A percentile compares a stretch with the other conserved stretches of the same genome.
These are phyloP conservation scores for Pipistrellus nathusii DNA, from an alignment of 2,797 vertebrate genomes.

Conservation along the genomic window DNA sequence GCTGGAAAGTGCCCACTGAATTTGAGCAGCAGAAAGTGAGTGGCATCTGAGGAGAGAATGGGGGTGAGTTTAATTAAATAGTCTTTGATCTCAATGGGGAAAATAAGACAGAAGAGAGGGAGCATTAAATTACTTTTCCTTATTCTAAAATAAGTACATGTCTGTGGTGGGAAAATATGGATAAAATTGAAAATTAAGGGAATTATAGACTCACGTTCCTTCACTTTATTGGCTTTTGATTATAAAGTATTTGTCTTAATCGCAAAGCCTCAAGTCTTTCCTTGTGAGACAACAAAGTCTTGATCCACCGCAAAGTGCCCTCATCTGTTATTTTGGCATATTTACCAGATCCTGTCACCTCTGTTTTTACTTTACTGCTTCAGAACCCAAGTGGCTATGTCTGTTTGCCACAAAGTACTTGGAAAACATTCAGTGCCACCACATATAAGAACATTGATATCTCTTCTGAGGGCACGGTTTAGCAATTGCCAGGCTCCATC, in stretches of 20 bases:
- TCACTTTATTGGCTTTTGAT: neutral
- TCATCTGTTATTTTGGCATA: neutral
- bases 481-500: neutral
- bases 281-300: neutral
- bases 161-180: neutral
- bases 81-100: neutral
- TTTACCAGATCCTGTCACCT: neutral
- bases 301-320: neutral
- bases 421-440: neutral
- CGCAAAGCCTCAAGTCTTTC: neutral
- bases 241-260: neutral
- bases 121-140: neutral
- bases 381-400: neutral
- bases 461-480: neutral
- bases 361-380: neutral
- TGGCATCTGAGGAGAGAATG: neutral
- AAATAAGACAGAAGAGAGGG: neutral
- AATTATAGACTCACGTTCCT: neutral
- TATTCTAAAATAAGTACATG: neutral
- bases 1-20: neutral
- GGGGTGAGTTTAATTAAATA: neutral
- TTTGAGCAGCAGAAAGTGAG: neutral
- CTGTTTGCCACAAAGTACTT: neutral
- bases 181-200: neutral
- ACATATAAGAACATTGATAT: neutral